Evolutionary conservation across 2,888 invertebrate species (phyloP).

Genomic region (Seladonia tumulorum): DNA sequence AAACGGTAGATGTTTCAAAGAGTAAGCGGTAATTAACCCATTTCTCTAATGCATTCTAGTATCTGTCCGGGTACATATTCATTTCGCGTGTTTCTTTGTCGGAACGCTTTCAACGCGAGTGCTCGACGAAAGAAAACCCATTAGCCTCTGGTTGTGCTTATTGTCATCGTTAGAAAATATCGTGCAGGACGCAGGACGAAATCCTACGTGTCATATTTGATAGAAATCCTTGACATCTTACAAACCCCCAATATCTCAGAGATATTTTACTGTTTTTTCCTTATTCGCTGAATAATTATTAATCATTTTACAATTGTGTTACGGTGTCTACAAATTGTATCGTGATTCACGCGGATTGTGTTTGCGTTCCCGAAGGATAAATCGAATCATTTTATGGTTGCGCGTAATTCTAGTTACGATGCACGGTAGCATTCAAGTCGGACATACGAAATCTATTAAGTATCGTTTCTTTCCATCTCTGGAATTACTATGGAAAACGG

Average conservation of each 20-base stretch:
- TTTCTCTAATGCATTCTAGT: slow-evolving; percentile 29
- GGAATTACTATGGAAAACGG: background rate
- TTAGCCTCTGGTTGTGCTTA: background rate
- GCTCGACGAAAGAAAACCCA: background rate
- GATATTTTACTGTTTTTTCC: no score
- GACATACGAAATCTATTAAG: background rate
- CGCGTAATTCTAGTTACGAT: no score
- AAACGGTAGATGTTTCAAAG: slow-evolving; percentile 34
- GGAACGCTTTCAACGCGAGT: background rate
- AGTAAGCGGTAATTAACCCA: slow-evolving; percentile 32
- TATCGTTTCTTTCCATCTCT: background rate
- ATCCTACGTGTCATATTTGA: background rate
- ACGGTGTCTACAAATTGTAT: background rate
- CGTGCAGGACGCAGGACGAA: no score
- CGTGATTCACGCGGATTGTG: no score
- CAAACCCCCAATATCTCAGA: no score
- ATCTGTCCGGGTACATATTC: slow-evolving; percentile 1
- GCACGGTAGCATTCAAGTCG: no score
- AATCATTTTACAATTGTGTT: background rate
- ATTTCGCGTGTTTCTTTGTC: slow-evolving; percentile 7
- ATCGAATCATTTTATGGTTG: no score
- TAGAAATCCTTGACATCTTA: background rate
- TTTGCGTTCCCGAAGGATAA: no score
- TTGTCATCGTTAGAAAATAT: background rate
- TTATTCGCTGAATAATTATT: background rate